These are phyloP conservation scores for Argopecten irradians DNA, from an alignment of 1,140 invertebrate genomes.

Conservation along the genomic window DNA sequence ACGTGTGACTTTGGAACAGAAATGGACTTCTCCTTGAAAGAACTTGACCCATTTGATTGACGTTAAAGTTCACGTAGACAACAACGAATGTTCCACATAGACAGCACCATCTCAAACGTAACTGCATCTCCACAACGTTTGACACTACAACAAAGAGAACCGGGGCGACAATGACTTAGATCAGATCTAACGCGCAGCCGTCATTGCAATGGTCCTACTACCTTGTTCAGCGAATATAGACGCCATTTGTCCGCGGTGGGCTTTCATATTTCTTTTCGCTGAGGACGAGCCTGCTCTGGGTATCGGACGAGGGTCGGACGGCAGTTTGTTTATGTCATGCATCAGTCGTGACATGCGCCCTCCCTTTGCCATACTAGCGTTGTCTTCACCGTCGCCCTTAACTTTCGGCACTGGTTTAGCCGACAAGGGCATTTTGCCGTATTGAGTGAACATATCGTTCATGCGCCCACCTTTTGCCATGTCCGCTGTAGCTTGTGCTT, in stretches of 20 bases:
- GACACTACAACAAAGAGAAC: too few relatives aligned
- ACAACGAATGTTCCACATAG: neutral
- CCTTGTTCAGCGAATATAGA: conserved; percentile 60
- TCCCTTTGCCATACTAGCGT: conserved; percentile 68
- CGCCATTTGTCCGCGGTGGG: conserved; percentile 62
- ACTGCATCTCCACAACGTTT: neutral
- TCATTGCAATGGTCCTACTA: conserved; percentile 61
- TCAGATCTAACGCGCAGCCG: conserved; percentile 39
- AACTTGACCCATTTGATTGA: too few relatives aligned
- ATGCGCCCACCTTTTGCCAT: conserved; percentile 66
- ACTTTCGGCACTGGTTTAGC: conserved; percentile 66
- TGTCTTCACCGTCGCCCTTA: conserved; percentile 63
- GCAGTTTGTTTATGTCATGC: conserved; percentile 62
- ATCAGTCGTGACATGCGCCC: conserved; percentile 69
- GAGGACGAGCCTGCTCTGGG: conserved; percentile 60
- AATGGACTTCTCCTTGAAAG: too few relatives aligned
- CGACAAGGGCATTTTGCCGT: conserved; percentile 59
- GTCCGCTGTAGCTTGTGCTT: conserved; percentile 60
- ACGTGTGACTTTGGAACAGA: too few relatives aligned
- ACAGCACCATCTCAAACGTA: neutral
- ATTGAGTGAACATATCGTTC: conserved; percentile 61
- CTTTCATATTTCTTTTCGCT: conserved; percentile 61
- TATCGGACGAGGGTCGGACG: conserved; percentile 53
- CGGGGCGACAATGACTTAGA: too few relatives aligned
- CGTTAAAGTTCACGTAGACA: neutral